Evolutionary conservation across 2,113 vertebrate genomes (phyloP), one percentile per base, ranked within the genome.

Genomic region (Sylvietta virens): DNA sequence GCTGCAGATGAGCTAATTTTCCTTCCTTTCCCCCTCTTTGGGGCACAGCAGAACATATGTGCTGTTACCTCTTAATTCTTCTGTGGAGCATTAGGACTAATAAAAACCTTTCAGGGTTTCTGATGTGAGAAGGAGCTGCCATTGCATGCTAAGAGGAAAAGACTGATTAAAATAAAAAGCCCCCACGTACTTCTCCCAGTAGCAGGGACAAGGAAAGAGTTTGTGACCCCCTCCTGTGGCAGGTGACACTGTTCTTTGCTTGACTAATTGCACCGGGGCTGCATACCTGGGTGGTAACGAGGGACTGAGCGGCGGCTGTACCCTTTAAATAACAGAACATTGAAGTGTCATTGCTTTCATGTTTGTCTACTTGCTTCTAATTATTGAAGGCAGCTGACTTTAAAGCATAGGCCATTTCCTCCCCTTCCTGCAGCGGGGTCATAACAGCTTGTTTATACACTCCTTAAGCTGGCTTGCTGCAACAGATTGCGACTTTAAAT

Each of bases 351-450:
- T 72, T 79, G 92, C 86, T 95, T 96, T 84, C 96, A 95, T 21
- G n/a, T 94, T 72, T 81, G 78, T 94, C 37, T 57, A 37, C 90
- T 92, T 2, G 78, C 92, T 94, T 97, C 95, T 96, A 96, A 96
- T 97, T 93, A 96, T 44, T 65, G 54, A 86, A 94, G 66, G 85
- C 70, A 53, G 80, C 82, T 88, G 92, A 85, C 91, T 97, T 97
- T 81, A 81, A 86, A 97, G 95, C 88, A 95, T 48, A 96, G 94
- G 85, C 86, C 89, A 92, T 94, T 96, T 94, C 94, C 88, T 93
- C 91, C 53, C 70, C 57, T 92, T 95, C 94, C 94, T 51, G 35
- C 37, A 48, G 93, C 5, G 80, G 90, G 79, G 88, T 86, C 40
- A 62, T 47, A 73, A 83, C 93, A 95, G 60, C 22, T 13, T 70